phyloP scores from a whole-genome alignment of 2,797 vertebrate genomes.

The Monodelphis domestica region DNA sequence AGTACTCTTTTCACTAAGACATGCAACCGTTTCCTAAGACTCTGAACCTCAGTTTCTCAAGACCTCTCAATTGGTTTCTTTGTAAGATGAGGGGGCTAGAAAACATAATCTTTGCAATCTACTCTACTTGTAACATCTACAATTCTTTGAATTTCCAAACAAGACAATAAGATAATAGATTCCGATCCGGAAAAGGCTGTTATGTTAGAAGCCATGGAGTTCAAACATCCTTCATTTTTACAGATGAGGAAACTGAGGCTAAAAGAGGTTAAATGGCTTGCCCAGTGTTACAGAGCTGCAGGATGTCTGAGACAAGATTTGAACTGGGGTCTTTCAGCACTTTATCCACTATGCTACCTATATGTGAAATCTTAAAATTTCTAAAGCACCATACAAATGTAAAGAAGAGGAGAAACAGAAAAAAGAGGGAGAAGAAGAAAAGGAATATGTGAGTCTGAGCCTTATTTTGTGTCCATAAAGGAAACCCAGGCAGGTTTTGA shows the following conservation, averaged over 20 bases:
- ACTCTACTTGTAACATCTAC: not conserved
- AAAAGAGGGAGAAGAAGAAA: too few relatives aligned
- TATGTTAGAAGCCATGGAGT: not conserved
- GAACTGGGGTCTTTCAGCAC: not conserved
- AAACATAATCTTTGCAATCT: not conserved
- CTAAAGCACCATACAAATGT: not conserved
- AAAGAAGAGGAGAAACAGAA: not conserved
- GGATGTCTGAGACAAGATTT: not conserved
- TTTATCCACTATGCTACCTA: not conserved
- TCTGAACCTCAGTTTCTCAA: not conserved
- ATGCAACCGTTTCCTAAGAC: not conserved
- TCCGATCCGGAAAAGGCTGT: not conserved
- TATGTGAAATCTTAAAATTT: not conserved
- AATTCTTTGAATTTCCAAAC: not conserved
- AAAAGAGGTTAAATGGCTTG: not conserved
- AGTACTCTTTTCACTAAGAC: not conserved
- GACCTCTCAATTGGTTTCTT: not conserved
- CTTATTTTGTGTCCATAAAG: not conserved
- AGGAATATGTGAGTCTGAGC: not conserved
- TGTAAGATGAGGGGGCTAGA: not conserved
- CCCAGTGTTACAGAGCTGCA: not conserved
- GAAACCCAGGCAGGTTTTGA: not conserved
- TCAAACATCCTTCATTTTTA: conserved; percentile 17
- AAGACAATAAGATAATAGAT: conserved; percentile 2
- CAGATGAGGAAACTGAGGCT: not conserved